Conservation (phyloP, 2,113 vertebrate genomes). For the Trachemys scripta region DNA sequence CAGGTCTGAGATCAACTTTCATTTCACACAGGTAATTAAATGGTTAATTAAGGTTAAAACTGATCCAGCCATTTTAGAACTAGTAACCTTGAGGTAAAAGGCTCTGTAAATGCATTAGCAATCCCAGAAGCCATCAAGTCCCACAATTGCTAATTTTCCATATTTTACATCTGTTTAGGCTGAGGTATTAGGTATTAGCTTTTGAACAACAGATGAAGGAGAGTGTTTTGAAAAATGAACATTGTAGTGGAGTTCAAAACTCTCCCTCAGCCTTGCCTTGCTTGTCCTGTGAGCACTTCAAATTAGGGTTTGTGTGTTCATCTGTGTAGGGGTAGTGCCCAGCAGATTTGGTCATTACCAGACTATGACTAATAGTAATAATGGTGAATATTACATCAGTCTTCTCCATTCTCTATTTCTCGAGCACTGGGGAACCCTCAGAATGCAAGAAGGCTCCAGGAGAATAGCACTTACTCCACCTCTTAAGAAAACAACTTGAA, state of each 20-base stretch:
- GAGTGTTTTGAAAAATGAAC: neutral
- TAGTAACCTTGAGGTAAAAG: neutral
- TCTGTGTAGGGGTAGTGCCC: neutral
- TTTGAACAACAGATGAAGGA: neutral
- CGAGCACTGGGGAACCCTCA: accelerated
- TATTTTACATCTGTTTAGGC: neutral
- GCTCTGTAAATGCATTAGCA: neutral
- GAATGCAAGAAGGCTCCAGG: neutral
- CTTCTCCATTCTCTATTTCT: neutral
- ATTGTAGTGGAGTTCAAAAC: neutral
- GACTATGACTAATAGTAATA: neutral
- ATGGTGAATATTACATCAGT: accelerated
- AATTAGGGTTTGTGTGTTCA: neutral
- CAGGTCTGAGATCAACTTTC: accelerated
- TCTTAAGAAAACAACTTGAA: neutral
- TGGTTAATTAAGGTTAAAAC: neutral
- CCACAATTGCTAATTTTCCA: neutral
- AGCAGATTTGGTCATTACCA: conserved; percentile 8
- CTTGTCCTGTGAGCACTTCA: neutral
- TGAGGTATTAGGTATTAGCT: neutral
- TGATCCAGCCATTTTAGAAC: neutral
- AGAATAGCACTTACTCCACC: neutral
- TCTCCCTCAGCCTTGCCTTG: neutral
- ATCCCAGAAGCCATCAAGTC: accelerated
- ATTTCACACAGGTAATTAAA: neutral